Conservation (phyloP, 2,113 vertebrate species). For the Aix galericulata region DNA sequence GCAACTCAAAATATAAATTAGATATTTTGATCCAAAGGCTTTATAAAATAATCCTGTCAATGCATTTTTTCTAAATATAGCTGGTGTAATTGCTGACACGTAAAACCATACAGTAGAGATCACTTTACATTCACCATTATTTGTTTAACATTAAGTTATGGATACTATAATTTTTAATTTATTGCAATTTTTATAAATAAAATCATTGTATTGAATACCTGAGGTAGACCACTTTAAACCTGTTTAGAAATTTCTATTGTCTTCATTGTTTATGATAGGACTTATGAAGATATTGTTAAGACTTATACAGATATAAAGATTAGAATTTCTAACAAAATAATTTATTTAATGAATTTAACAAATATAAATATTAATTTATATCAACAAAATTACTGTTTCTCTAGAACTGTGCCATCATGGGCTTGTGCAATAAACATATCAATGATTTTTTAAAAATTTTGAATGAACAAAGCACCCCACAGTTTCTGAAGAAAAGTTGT, state of each 20-base stretch:
- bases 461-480: fast-evolving
- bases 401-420: background rate
- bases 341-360: no score
- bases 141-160: constrained; percentile 21
- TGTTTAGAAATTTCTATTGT: constrained; percentile 58
- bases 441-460: background rate
- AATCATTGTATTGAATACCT: constrained; percentile 42
- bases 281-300: no score
- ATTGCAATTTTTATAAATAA: constrained; percentile 56
- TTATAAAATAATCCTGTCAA: background rate
- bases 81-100: background rate
- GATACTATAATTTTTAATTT: constrained; percentile 38
- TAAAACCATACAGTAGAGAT: background rate
- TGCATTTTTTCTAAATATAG: background rate
- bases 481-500: background rate
- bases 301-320: constrained; percentile 26
- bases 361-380: no score
- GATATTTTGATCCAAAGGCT: background rate
- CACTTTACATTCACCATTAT: background rate
- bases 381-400: background rate
- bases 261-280: constrained; percentile 65
- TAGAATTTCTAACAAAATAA: background rate
- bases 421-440: background rate
- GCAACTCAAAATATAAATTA: background rate
- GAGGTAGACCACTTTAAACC: constrained; percentile 1